phyloP scores from a whole-genome alignment of 2,888 invertebrate species.

The Archaeoteleia sp. region DNA sequence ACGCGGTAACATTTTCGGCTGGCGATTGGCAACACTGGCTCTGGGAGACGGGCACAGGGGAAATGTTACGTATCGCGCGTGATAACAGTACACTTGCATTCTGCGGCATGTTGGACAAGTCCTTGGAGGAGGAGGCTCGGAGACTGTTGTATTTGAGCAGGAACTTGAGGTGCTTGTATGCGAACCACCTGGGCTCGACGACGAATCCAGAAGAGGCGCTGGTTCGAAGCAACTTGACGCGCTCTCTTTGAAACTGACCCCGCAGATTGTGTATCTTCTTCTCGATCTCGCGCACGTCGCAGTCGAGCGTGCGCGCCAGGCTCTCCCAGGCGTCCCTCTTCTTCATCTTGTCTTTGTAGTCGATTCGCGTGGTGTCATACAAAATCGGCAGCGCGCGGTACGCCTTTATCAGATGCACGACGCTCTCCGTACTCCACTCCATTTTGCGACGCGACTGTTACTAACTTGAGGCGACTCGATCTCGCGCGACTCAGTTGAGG shows the following conservation, averaged over 20 bases:
- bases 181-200: constrained; percentile 45
- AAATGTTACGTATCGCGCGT: constrained; percentile 3
- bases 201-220: constrained; percentile 39
- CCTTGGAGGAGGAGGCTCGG: constrained; percentile 15
- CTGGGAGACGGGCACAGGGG: background rate
- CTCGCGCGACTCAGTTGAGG: constrained; percentile 12
- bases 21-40: background rate
- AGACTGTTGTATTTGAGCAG: constrained; percentile 35
- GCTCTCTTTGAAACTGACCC: constrained; percentile 42
- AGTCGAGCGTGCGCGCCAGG: constrained; percentile 34
- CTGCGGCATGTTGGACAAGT: constrained; percentile 13
- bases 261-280: constrained; percentile 46
- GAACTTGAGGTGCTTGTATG: constrained; percentile 43
- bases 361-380: constrained; percentile 44
- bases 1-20: too few relatives aligned
- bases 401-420: constrained; percentile 31
- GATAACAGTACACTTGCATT: constrained; percentile 30
- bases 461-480: constrained; percentile 30
- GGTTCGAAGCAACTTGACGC: constrained; percentile 29
- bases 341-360: constrained; percentile 40
- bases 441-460: constrained; percentile 47
- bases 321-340: constrained; percentile 38
- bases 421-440: constrained; percentile 44
- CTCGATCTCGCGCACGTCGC: constrained; percentile 41
- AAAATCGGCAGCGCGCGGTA: constrained; percentile 37